These are phyloP conservation scores for Oceanodroma tethys DNA, from an alignment of 2,113 vertebrate species.

Conservation along the genomic window DNA sequence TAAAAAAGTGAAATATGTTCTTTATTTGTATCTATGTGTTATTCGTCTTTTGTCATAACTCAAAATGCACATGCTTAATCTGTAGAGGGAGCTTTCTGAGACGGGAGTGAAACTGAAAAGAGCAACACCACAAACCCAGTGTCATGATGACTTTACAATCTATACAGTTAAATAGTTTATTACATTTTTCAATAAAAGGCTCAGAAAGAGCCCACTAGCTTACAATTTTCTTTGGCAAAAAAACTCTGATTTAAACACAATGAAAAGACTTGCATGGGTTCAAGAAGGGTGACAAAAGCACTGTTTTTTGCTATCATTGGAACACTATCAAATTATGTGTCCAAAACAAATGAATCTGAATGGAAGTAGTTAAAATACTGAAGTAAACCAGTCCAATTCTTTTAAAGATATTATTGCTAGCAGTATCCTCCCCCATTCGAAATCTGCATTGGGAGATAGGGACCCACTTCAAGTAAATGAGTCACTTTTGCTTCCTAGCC, in stretches of 20 bases:
- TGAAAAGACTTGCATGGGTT: slow-evolving; percentile 65
- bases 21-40: neutral
- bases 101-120: slow-evolving; percentile 43
- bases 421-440: slow-evolving; percentile 69
- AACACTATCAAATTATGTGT: slow-evolving; percentile 64
- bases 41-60: neutral
- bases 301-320: slow-evolving; percentile 77
- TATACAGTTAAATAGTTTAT: slow-evolving; percentile 60
- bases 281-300: slow-evolving; percentile 74
- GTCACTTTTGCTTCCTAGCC: slow-evolving; percentile 78
- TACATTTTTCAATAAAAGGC: slow-evolving; percentile 64
- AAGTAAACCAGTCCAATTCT: slow-evolving; percentile 67
- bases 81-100: slow-evolving; percentile 1
- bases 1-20: neutral
- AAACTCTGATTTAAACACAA: slow-evolving; percentile 60
- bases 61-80: neutral
- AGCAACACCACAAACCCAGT: neutral
- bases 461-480: slow-evolving; percentile 77
- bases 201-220: slow-evolving; percentile 55
- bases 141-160: slow-evolving; percentile 52
- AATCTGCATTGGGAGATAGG: slow-evolving; percentile 78
- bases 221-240: slow-evolving; percentile 71
- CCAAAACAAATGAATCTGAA: slow-evolving; percentile 81
- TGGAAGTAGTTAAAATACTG: slow-evolving; percentile 81
- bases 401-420: slow-evolving; percentile 71